Evolutionary conservation across 2,888 invertebrate genomes (phyloP), one percentile per base, ranked within the genome.

Genomic region (Polymixis lichenea): DNA sequence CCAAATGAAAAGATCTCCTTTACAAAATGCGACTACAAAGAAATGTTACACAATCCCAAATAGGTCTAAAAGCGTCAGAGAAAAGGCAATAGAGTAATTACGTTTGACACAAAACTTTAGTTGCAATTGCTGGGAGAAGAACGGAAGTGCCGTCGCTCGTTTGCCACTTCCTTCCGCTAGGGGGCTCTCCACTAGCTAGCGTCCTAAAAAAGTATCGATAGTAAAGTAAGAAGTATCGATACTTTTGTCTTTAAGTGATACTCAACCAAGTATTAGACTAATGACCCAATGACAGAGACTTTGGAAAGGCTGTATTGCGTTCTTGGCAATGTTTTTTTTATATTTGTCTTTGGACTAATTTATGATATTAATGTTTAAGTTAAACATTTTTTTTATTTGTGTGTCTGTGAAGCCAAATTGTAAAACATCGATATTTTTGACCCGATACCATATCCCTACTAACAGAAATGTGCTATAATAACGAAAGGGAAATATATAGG

Each of bases 71-170:
- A 79, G 76, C 82, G 74, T 73, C 80, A 75, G 77, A 78, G 82
- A 80, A 80, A 83, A 74, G 87, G 86, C 87, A 87, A 87, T 87
- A 87, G 75, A 86, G 89, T 91, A 90, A 91, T 91, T 91, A 89
- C 90, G 85, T 91, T 90, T 89, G 87, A 90, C 89, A 90, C 91
- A 90, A 89, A 91, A 90, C 85, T 89, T 89, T 89, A 87, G 90
- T 87, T 88, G 89, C 89, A 89, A 90, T 91, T 87, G 82, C 83
- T 87, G 88, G 89, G 90, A 90, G 89, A 90, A 88, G 86, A 88
- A 61, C 90, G 91, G 92, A 91, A 88, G 86, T 80, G 87, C 86
- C 83, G 84, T 55, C 79, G 87, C 86, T 91, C 91, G 89, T 90
- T 91, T 87, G 86, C 90, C 85, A 86, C 84, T 89, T 90, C 88